Percentiles rank a stretch among this genome's conserved stretches.
Conservation (phyloP, 2,113 vertebrate genomes). For the Gila orcuttii region DNA sequence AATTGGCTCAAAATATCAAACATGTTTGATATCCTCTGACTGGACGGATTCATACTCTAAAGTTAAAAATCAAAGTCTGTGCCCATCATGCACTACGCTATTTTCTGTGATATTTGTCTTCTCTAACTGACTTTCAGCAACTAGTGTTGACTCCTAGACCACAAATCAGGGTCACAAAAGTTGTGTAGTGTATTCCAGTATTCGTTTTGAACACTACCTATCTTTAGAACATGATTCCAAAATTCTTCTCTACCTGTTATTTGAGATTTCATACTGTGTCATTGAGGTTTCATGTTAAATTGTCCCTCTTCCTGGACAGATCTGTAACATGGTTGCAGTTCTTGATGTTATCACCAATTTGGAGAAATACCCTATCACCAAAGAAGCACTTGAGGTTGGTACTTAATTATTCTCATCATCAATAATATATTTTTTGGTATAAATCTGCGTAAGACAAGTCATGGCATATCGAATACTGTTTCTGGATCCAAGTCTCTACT, state of each 20-base stretch:
- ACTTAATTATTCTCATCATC: background rate
- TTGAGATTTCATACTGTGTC: background rate
- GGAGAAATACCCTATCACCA: slow-evolving; percentile 98
- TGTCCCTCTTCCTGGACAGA: slow-evolving; percentile 73
- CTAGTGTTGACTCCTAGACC: background rate
- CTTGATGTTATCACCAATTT: slow-evolving; percentile 96
- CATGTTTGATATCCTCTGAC: background rate
- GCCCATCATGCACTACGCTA: background rate
- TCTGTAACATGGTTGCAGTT: slow-evolving; percentile 98
- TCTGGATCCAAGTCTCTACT: background rate
- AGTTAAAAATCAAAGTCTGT: background rate
- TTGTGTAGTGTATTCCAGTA: background rate
- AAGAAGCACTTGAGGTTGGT: slow-evolving; percentile 96
- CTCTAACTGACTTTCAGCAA: background rate
- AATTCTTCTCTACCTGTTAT: background rate
- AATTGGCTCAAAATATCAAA: background rate
- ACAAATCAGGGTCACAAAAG: background rate
- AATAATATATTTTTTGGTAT: slow-evolving; percentile 48
- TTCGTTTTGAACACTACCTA: background rate
- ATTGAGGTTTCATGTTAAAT: background rate
- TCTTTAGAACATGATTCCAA: background rate
- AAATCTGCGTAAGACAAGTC: background rate
- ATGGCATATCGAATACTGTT: background rate
- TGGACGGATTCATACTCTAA: background rate
- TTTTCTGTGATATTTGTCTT: background rate